Evolutionary conservation across 2,888 invertebrate species (phyloP).

Genomic region (Didymodactylos carnosus): DNA sequence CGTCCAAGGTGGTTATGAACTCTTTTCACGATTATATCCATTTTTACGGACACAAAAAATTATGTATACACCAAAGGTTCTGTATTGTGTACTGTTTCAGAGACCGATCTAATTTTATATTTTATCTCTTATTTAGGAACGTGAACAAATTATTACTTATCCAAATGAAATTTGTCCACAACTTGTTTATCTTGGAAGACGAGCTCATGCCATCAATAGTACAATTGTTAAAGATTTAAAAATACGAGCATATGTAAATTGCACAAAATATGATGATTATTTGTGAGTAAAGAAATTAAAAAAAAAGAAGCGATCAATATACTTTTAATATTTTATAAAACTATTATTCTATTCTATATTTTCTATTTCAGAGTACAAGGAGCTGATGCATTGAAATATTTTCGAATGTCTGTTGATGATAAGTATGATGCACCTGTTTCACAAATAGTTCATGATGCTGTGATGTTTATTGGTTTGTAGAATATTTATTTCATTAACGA

Average conservation of each 20-base stretch:
- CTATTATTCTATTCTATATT: not conserved
- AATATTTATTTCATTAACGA: not conserved
- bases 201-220: constrained; percentile 26
- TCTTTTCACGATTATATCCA: constrained; percentile 32
- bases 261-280: constrained; percentile 15
- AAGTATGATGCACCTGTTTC: constrained; percentile 22
- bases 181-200: constrained; percentile 29
- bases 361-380: constrained; percentile 23
- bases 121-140: constrained; percentile 24
- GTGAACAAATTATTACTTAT: constrained; percentile 30
- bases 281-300: not conserved
- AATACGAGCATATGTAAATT: constrained; percentile 29
- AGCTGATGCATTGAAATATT: not conserved
- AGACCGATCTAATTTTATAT: not conserved
- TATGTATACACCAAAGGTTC: constrained; percentile 32
- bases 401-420: constrained; percentile 24
- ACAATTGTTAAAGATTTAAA: constrained; percentile 33
- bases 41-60: constrained; percentile 33
- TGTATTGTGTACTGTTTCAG: not conserved
- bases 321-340: not conserved
- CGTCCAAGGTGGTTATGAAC: constrained; percentile 31
- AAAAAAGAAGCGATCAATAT: not conserved
- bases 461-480: constrained; percentile 30
- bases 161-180: constrained; percentile 30
- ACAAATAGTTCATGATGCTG: constrained; percentile 22